phyloP scores from a whole-genome alignment of 2,113 vertebrate genomes.

The Taxidea taxus region DNA sequence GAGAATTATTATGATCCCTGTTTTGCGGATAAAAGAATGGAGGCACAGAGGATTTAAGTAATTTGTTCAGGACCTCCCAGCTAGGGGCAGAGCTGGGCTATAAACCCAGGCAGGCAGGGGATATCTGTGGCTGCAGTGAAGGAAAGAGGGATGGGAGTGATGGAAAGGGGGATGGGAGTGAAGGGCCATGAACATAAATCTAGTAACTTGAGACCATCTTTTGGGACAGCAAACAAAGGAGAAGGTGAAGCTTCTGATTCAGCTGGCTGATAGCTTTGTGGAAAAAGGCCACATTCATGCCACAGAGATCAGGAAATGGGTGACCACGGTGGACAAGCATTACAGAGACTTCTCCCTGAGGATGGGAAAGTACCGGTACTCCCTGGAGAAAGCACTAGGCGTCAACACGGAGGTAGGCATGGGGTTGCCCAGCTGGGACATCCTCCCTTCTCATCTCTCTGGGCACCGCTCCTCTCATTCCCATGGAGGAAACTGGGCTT shows the following conservation, averaged over 20 bases:
- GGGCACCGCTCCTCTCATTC: rapidly evolving
- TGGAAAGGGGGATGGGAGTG: neutral
- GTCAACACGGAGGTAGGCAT: constrained; percentile 92
- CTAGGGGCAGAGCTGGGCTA: neutral
- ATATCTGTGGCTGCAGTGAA: neutral
- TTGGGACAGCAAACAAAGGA: constrained; percentile 96
- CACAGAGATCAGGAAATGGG: constrained; percentile 96
- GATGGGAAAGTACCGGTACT: constrained; percentile 94
- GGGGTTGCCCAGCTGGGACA: rapidly evolving
- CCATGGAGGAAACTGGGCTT: neutral
- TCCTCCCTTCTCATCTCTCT: neutral
- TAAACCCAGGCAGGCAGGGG: neutral
- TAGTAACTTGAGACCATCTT: constrained; percentile 72
- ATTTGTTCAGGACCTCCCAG: neutral
- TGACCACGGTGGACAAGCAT: constrained; percentile 94
- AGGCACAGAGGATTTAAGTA: neutral
- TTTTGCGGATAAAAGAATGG: neutral
- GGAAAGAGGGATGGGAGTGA: neutral
- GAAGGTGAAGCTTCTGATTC: constrained; percentile 98
- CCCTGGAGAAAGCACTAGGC: constrained; percentile 93
- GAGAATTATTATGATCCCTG: neutral
- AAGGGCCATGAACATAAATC: neutral
- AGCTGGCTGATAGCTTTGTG: constrained; percentile 96
- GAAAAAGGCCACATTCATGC: constrained; percentile 97
- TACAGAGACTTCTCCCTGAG: constrained; percentile 96